phyloP scores from a whole-genome alignment of 2,113 vertebrate genomes.

The Cyanoramphus novaezelandiae region DNA sequence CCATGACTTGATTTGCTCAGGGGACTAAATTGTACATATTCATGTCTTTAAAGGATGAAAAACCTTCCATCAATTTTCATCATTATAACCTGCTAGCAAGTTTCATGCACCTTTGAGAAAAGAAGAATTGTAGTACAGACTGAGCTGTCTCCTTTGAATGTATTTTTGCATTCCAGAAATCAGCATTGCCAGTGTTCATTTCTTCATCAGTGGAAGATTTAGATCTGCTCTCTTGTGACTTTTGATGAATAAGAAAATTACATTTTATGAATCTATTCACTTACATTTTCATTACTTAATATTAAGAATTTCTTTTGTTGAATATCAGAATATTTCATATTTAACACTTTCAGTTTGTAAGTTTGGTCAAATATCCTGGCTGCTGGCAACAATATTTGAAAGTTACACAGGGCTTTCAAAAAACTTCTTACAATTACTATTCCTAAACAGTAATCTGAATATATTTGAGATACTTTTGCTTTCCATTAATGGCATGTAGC shows the following conservation, averaged over 20 bases:
- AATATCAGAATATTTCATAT: neutral
- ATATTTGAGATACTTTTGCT: neutral
- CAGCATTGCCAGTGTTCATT: neutral
- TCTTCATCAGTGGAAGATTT: neutral
- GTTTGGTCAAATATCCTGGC: neutral
- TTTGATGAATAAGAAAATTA: neutral
- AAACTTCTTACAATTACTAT: neutral
- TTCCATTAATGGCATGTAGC: neutral
- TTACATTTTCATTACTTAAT: neutral
- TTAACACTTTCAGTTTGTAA: neutral
- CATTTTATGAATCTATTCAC: neutral
- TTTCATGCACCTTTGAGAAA: neutral
- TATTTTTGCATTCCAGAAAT: neutral
- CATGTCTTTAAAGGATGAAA: neutral
- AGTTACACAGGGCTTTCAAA: neutral
- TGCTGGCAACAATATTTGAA: neutral
- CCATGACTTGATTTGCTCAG: neutral
- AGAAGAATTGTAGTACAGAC: neutral
- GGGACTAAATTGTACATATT: neutral
- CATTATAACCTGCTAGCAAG: neutral
- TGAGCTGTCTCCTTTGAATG: neutral
- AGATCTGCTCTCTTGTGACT: neutral
- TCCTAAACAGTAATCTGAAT: neutral
- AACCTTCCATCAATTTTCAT: neutral
- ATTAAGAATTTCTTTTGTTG: neutral